These are phyloP conservation scores for Mesodorylaimus sp. DNA, from an alignment of 2,888 invertebrate species.

Conservation along the genomic window DNA sequence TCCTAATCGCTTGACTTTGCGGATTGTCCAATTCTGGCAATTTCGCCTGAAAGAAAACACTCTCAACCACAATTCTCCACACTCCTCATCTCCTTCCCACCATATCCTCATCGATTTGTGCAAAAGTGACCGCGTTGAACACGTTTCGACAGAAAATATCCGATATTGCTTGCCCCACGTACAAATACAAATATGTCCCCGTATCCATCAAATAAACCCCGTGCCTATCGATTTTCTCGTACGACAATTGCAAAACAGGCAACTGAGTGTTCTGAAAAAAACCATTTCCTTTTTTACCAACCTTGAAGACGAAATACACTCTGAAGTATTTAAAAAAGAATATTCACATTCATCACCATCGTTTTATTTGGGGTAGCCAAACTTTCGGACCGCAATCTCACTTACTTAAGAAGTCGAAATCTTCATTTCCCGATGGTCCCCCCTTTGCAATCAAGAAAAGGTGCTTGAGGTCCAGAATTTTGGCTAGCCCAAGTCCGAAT, in stretches of 20 bases:
- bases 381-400: not conserved
- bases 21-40: constrained; percentile 57
- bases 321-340: too few species aligned
- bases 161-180: constrained; percentile 60
- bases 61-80: not conserved
- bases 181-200: constrained; percentile 58
- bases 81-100: constrained; percentile 25
- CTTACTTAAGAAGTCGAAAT: too few species aligned
- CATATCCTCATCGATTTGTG: constrained; percentile 48
- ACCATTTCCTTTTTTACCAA: too few species aligned
- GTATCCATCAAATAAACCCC: constrained; percentile 82
- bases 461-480: too few species aligned
- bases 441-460: too few species aligned
- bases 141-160: constrained; percentile 54
- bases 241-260: constrained; percentile 62
- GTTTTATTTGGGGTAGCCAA: not conserved
- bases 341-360: too few species aligned
- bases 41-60: constrained; percentile 40
- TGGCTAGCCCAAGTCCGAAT: too few species aligned
- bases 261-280: constrained; percentile 36
- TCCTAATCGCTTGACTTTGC: constrained; percentile 50
- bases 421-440: too few species aligned
- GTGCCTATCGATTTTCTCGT: constrained; percentile 48
- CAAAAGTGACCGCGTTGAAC: constrained; percentile 54
- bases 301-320: too few species aligned